Evolutionary conservation across 2,888 invertebrate species (phyloP).

Genomic region (Willowsia nigromaculata): DNA sequence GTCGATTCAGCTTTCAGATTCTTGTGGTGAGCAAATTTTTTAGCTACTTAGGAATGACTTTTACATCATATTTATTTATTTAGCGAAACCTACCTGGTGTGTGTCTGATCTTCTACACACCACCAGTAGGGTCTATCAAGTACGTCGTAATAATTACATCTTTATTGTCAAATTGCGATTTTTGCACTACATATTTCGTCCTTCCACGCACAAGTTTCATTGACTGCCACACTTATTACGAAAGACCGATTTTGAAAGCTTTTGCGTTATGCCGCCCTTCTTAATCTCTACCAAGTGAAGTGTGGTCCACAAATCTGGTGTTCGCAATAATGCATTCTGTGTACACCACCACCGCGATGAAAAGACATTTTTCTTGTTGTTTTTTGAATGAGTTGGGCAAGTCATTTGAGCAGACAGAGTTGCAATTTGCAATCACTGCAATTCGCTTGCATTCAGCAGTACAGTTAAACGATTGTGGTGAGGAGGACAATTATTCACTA

Average conservation of each 20-base stretch:
- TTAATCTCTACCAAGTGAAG: neutral
- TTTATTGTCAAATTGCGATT: constrained; percentile 30
- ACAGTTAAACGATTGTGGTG: too few species aligned
- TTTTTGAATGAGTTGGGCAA: constrained; percentile 31
- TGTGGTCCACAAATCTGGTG: neutral
- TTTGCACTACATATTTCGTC: constrained; percentile 45
- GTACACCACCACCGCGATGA: neutral
- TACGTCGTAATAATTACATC: neutral
- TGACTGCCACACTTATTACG: constrained; percentile 13
- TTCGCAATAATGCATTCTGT: neutral
- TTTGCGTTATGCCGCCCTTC: neutral
- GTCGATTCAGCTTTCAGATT: neutral
- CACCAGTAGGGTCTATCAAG: neutral
- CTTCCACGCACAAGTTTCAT: constrained; percentile 20
- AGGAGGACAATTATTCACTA: constrained; percentile 5
- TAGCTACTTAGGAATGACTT: too few species aligned
- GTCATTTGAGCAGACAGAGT: neutral
- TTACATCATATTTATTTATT: too few species aligned
- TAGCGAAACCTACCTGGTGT: too few species aligned
- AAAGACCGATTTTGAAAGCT: constrained; percentile 50
- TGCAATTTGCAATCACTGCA: neutral
- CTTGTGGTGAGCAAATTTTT: neutral
- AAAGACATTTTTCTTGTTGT: neutral
- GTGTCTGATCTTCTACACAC: neutral
- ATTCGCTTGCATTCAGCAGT: too few species aligned